A percentile compares a stretch with the other conserved stretches of the same genome.
Conservation (phyloP, 2,113 vertebrate species). For the Bombycilla garrulus region DNA sequence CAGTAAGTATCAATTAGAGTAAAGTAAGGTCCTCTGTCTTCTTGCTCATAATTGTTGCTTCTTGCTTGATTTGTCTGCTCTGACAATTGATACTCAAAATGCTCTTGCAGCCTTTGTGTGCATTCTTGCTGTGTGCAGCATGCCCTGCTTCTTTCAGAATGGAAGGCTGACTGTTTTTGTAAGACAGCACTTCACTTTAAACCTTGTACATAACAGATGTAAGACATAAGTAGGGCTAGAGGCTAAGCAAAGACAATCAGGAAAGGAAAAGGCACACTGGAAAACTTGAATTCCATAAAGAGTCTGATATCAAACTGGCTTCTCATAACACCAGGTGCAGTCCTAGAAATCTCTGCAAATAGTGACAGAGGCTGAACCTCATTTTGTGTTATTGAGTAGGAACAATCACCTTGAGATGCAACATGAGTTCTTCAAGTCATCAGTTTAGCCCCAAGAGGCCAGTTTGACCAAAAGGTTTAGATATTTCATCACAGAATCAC, state of each 20-base stretch:
- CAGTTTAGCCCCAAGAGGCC: not conserved
- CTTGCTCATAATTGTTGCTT: constrained; percentile 17
- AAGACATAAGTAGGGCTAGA: not conserved
- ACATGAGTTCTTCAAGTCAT: not conserved
- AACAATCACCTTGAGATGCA: not conserved
- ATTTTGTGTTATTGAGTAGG: not conserved
- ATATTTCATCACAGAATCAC: accelerated
- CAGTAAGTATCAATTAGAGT: constrained; percentile 25
- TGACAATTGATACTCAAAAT: constrained; percentile 2
- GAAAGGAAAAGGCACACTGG: not conserved
- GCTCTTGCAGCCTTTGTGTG: not conserved
- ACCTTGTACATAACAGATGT: not conserved
- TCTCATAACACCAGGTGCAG: not conserved
- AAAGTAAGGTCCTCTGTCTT: not conserved
- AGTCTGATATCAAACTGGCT: not conserved
- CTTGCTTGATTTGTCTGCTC: not conserved
- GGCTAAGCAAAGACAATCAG: not conserved
- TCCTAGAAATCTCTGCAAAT: not conserved
- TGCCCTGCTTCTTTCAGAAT: not conserved
- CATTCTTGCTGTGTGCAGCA: not conserved
- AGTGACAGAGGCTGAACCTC: not conserved
- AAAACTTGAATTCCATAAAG: not conserved
- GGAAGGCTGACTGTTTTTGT: constrained; percentile 1
- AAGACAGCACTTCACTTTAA: not conserved
- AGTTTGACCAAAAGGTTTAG: not conserved